Percentiles rank a stretch among this genome's conserved stretches.
phyloP scores from a whole-genome alignment of 2,888 invertebrate genomes.

The Phengaris arion region DNA sequence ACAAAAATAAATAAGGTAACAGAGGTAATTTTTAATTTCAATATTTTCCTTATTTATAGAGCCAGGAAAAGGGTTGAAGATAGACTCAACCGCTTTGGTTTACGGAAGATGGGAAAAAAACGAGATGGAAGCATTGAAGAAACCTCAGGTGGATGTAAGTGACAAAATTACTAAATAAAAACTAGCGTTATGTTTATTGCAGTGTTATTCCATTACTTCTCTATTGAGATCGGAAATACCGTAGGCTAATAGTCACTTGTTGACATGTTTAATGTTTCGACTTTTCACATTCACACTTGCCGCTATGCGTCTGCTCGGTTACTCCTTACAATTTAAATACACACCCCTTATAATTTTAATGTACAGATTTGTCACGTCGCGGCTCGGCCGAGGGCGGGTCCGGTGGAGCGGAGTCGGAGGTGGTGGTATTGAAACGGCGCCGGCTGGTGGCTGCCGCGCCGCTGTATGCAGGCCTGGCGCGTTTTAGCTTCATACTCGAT shows the following conservation, averaged over 20 bases:
- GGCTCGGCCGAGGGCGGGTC: constrained; percentile 91
- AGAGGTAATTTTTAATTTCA: constrained; percentile 1
- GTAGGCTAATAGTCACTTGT: too few species aligned
- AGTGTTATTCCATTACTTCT: too few species aligned
- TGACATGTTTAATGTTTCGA: too few species aligned
- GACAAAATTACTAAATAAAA: too few species aligned
- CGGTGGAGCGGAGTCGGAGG: constrained; percentile 87
- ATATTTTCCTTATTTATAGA: constrained; percentile 61
- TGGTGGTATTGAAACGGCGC: constrained; percentile 92
- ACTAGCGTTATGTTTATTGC: not conserved
- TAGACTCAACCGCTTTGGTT: constrained; percentile 89
- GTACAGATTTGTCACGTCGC: constrained; percentile 80
- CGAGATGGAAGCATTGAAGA: constrained; percentile 94
- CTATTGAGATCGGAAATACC: too few species aligned
- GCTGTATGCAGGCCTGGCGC: constrained; percentile 91
- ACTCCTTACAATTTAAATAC: too few species aligned
- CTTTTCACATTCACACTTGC: too few species aligned
- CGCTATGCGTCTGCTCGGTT: too few species aligned
- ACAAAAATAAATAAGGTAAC: not conserved
- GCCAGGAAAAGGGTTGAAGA: constrained; percentile 94
- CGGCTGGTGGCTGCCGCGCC: constrained; percentile 88
- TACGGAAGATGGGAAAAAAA: constrained; percentile 91
- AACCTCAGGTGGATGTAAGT: constrained; percentile 86
- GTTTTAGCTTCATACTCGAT: constrained; percentile 95
- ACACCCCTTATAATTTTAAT: too few species aligned